Percentiles rank a stretch among this genome's conserved stretches.
Evolutionary conservation across 1,140 invertebrate species (phyloP).

Genomic region (Drosophila parabipectinata): DNA sequence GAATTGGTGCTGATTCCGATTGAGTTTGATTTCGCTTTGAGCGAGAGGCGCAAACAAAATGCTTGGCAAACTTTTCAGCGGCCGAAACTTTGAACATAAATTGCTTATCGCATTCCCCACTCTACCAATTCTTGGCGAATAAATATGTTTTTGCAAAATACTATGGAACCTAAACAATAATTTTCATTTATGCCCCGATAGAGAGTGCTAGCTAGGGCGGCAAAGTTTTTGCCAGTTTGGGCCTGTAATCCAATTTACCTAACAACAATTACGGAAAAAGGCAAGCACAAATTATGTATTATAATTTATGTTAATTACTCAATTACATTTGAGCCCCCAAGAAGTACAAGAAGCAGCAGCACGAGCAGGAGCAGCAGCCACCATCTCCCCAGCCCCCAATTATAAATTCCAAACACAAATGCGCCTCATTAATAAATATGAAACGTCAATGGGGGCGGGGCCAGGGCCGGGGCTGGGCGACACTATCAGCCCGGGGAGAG

Average conservation of each 20-base stretch:
- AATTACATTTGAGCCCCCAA: conserved; percentile 77
- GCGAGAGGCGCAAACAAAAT: conserved; percentile 30
- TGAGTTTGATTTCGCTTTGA: conserved; percentile 69
- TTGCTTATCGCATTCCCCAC: conserved; percentile 65
- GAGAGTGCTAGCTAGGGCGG: neutral
- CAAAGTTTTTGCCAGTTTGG: conserved; percentile 38
- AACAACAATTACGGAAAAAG: conserved; percentile 75
- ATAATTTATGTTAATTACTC: conserved; percentile 84
- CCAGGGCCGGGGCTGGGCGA: conserved; percentile 6
- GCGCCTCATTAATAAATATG: conserved; percentile 83
- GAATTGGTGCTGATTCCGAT: conserved; percentile 67
- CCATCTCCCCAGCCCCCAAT: conserved; percentile 51
- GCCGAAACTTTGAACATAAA: conserved; percentile 70
- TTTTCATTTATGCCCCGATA: conserved; percentile 52
- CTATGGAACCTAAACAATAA: conserved; percentile 50
- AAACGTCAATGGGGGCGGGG: conserved; percentile 73
- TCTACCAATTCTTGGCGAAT: conserved; percentile 2
- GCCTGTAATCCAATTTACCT: conserved; percentile 75
- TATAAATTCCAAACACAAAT: conserved; percentile 84
- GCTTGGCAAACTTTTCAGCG: conserved; percentile 62
- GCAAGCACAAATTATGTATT: conserved; percentile 78
- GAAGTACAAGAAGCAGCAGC: conserved; percentile 26
- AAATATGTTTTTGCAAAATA: neutral
- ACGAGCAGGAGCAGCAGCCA: conserved; percentile 1
- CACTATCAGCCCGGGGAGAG: too few relatives aligned